Conservation (phyloP, 1,140 invertebrate genomes). For the Bombus confusus region DNA sequence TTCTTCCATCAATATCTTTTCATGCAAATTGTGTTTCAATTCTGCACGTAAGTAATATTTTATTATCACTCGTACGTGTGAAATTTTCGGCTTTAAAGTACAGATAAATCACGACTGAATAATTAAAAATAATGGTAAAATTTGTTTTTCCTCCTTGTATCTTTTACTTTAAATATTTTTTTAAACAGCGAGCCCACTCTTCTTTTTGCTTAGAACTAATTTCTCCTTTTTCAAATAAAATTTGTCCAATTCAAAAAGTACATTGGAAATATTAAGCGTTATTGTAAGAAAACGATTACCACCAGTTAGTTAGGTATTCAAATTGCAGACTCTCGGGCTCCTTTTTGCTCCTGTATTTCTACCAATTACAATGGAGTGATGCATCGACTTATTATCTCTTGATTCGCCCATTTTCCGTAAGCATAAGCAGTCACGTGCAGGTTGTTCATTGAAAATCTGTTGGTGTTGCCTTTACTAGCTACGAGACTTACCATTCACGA, state of each 20-base stretch:
- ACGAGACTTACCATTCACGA: slow-evolving; percentile 44
- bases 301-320: background rate
- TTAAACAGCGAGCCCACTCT: background rate
- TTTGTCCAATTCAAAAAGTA: background rate
- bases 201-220: background rate
- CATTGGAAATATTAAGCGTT: background rate
- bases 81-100: background rate
- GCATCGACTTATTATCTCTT: background rate
- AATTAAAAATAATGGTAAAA: background rate
- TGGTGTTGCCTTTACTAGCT: slow-evolving; percentile 37
- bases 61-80: slow-evolving; percentile 5
- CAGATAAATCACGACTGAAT: slow-evolving; percentile 29
- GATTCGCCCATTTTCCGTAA: slow-evolving; percentile 24
- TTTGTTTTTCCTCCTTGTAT: background rate
- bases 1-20: background rate
- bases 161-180: background rate
- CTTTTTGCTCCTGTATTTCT: background rate
- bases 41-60: background rate
- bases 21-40: background rate
- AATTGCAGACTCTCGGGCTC: background rate
- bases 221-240: background rate
- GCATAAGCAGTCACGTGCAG: slow-evolving; percentile 42
- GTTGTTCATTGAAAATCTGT: slow-evolving; percentile 43
- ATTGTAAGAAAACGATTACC: background rate
- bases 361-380: background rate